These are phyloP conservation scores for Glareola pratincola DNA, from an alignment of 2,113 vertebrate species.

Conservation along the genomic window DNA sequence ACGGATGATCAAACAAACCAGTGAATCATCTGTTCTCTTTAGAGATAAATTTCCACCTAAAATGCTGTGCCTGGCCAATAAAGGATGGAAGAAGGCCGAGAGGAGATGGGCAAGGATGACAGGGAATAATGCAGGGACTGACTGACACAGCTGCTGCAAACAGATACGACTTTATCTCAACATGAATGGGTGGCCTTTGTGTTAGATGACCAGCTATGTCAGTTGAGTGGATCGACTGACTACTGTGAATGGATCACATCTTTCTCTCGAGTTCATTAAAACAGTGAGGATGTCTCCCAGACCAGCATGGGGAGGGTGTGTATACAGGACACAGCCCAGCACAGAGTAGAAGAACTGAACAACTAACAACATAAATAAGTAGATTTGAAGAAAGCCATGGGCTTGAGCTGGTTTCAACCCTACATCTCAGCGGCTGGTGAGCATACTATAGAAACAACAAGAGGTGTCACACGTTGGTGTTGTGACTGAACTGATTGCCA, in stretches of 20 bases:
- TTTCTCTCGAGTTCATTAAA: not conserved
- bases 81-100: not conserved
- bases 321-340: not conserved
- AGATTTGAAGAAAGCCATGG: not conserved
- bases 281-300: not conserved
- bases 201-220: not conserved
- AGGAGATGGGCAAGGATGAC: not conserved
- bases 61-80: not conserved
- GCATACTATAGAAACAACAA: not conserved
- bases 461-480: accelerated
- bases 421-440: not conserved
- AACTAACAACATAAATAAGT: not conserved
- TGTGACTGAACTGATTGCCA: not conserved
- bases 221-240: not conserved
- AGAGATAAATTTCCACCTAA: not conserved
- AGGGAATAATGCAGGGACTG: not conserved
- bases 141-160: not conserved
- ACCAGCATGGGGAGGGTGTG: not conserved
- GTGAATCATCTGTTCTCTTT: not conserved
- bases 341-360: not conserved
- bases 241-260: not conserved
- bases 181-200: not conserved
- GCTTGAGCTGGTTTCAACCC: not conserved
- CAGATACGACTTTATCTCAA: not conserved
- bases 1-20: not conserved